Percentiles rank a stretch among this genome's conserved stretches.
These are phyloP conservation scores for Cebus imitator DNA, from an alignment of 2,113 vertebrate species.

Conservation along the genomic window DNA sequence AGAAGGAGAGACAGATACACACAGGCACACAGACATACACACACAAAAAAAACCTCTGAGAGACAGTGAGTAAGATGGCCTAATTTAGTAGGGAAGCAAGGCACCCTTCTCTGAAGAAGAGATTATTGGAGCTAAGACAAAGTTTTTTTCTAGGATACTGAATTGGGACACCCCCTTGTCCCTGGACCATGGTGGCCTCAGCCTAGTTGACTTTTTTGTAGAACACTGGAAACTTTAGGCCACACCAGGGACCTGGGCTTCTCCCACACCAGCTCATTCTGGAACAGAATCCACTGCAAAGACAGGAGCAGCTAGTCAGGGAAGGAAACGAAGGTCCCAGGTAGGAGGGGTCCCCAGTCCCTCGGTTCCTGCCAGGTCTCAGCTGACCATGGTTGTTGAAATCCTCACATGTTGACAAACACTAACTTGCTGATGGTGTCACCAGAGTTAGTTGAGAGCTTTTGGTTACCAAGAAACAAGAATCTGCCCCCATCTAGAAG, in stretches of 20 bases:
- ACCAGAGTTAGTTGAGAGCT: not conserved
- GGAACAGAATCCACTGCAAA: not conserved
- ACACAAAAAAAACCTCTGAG: not conserved
- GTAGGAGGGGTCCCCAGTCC: not conserved
- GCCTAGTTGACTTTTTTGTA: not conserved
- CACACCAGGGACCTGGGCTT: not conserved
- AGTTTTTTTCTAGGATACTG: not conserved
- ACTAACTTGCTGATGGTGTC: not conserved
- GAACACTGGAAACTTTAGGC: not conserved
- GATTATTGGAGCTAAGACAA: not conserved
- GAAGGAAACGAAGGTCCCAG: not conserved
- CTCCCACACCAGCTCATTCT: not conserved
- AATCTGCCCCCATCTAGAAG: not conserved
- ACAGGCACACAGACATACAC: not conserved
- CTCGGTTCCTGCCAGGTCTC: not conserved
- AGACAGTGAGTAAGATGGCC: not conserved
- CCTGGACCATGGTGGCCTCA: not conserved
- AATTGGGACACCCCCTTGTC: not conserved
- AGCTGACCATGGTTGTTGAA: not conserved
- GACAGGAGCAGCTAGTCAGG: not conserved
- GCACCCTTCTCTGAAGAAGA: not conserved
- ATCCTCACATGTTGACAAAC: not conserved
- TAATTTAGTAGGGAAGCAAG: not conserved
- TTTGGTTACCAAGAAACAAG: slow-evolving; percentile 33
- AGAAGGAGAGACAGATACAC: not conserved